Evolutionary conservation across 2,888 invertebrate species (phyloP), one percentile per base, ranked within the genome.

Genomic region (Caenorhabditis sp.): DNA sequence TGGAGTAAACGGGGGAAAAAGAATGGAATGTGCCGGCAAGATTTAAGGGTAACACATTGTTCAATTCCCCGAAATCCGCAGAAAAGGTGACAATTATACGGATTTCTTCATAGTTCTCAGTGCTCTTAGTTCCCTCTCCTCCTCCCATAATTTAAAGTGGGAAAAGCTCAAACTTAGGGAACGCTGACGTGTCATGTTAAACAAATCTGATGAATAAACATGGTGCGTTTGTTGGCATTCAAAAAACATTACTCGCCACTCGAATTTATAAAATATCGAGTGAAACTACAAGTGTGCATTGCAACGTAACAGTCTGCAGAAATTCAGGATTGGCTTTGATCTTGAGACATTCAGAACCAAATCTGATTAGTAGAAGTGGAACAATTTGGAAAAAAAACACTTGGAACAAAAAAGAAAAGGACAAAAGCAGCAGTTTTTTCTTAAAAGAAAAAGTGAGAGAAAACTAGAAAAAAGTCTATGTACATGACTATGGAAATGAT

Each of bases 171-270:
- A 64, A 32, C 44, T n/a, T n/a, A n/a, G n/a, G n/a, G n/a, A n/a
- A n/a, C n/a, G n/a, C n/a, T n/a, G n/a, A n/a, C n/a, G n/a, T 37
- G 61, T 37, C 64, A 71, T 64, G 56, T 71, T 53, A 64, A 61
- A 28, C 24, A 32, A 61, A 62, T 50, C 53, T 11, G 20, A 28
- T 61, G 40, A 55, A 44, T 62, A 71, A 71, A 71, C 44, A 71
- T 8, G 13, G 6, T 8, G 40, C 35, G 32, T 55, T 64, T 71
- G 20, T 56, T 35, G 40, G 62, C 53, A 32, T 15, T 6, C 15
- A 58, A 69, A 69, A 51, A 15, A 11, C 24, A n/a, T 13, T 11
- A 28, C 24, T 22, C 32, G 69, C 50, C 28, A 69, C 69, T 69
- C 51, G 50, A 69, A 2, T 6, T 55, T 28, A n/a, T n/a, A 32